These are phyloP conservation scores for Hemicrepidius hirtus DNA, from an alignment of 2,888 invertebrate species.

Conservation along the genomic window DNA sequence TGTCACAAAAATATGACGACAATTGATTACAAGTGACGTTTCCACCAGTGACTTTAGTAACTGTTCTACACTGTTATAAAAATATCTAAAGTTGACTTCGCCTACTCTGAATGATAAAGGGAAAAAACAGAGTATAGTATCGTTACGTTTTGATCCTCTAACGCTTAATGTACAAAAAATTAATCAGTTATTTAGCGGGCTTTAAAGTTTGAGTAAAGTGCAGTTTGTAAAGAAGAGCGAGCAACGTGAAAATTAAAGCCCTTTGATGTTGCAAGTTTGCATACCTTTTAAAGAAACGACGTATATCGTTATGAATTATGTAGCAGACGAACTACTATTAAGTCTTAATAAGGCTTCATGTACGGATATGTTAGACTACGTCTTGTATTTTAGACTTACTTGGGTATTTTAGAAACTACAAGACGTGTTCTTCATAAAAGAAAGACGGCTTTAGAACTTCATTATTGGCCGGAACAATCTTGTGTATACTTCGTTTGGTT, in stretches of 20 bases:
- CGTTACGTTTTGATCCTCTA: background rate
- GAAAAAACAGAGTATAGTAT: background rate
- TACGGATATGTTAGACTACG: constrained; percentile 3
- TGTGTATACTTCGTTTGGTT: too few species aligned
- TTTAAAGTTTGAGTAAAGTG: constrained; percentile 31
- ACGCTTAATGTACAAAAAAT: constrained; percentile 17
- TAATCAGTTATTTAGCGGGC: constrained; percentile 39
- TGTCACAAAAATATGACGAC: too few species aligned
- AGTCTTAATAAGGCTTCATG: constrained; percentile 25
- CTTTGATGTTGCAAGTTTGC: constrained; percentile 47
- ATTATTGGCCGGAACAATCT: background rate
- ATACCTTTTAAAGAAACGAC: constrained; percentile 38
- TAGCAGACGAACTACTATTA: constrained; percentile 33
- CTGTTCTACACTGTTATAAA: too few species aligned
- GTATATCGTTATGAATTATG: constrained; percentile 40
- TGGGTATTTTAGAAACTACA: constrained; percentile 15
- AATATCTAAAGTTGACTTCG: too few species aligned
- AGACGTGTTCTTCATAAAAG: constrained; percentile 2
- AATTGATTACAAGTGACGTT: too few species aligned
- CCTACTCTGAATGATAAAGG: too few species aligned
- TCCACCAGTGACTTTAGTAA: too few species aligned
- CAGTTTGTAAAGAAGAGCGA: constrained; percentile 22
- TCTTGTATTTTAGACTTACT: constrained; percentile 23
- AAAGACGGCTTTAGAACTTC: background rate
- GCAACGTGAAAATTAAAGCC: constrained; percentile 38